phyloP scores from a whole-genome alignment of 2,797 vertebrate genomes.

The Anguilla anguilla region DNA sequence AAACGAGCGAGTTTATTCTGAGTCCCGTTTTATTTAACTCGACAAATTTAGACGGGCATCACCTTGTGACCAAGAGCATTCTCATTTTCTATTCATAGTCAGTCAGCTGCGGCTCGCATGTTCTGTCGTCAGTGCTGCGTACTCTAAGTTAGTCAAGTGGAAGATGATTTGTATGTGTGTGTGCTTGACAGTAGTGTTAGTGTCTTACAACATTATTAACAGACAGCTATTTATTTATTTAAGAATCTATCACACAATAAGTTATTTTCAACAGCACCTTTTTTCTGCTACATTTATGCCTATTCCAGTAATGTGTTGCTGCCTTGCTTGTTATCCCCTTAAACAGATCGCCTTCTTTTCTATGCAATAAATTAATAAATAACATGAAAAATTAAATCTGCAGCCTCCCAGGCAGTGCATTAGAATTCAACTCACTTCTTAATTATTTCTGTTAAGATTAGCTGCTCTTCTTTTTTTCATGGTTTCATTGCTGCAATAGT shows the following conservation, averaged over 20 bases:
- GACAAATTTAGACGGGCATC: not conserved
- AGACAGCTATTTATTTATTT: no score
- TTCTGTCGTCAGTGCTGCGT: not conserved
- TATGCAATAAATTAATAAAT: not conserved
- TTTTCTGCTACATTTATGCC: not conserved
- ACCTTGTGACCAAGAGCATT: not conserved
- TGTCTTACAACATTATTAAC: no score
- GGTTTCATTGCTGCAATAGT: no score
- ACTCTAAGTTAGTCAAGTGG: not conserved
- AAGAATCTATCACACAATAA: no score
- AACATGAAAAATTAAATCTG: not conserved
- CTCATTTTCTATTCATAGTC: conserved; percentile 7
- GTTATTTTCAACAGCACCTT: not conserved
- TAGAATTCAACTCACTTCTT: not conserved
- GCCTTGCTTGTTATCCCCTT: not conserved
- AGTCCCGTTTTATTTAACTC: not conserved
- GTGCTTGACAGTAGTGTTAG: no score
- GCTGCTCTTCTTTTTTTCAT: no score
- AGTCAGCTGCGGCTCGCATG: not conserved
- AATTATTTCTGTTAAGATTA: not conserved
- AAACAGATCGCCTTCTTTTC: not conserved
- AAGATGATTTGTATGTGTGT: not conserved
- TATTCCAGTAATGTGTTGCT: not conserved
- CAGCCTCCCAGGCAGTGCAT: not conserved
- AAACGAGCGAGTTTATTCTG: not conserved